phyloP scores from a whole-genome alignment of 2,113 vertebrate genomes.

The Isichthys henryi region DNA sequence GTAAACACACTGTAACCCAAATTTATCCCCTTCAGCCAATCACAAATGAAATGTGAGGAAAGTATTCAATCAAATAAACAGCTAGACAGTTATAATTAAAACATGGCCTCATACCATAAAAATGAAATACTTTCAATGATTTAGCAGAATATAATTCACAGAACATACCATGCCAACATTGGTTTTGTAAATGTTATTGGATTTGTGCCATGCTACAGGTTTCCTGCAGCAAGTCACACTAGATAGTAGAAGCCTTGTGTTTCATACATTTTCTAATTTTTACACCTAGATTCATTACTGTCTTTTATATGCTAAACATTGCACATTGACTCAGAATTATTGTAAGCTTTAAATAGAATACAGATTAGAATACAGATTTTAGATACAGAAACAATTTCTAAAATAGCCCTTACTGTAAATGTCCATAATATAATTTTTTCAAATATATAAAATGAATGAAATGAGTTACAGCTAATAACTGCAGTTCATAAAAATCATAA shows the following conservation, averaged over 20 bases:
- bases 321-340: slow-evolving; percentile 21
- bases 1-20: not conserved
- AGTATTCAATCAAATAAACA: not conserved
- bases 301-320: slow-evolving; percentile 16
- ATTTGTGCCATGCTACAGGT: not conserved
- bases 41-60: not conserved
- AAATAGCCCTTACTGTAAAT: slow-evolving; percentile 67
- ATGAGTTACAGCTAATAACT: not conserved
- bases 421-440: slow-evolving; percentile 34
- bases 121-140: not conserved
- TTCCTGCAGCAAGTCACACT: not conserved
- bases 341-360: slow-evolving; percentile 29
- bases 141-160: slow-evolving; percentile 12
- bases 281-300: slow-evolving; percentile 12
- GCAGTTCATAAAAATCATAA: not conserved
- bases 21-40: slow-evolving; percentile 2
- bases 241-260: slow-evolving; percentile 29
- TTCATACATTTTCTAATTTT: slow-evolving; percentile 31
- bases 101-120: slow-evolving; percentile 3
- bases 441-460: not conserved
- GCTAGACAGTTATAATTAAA: slow-evolving; percentile 3
- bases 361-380: slow-evolving; percentile 46
- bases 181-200: slow-evolving; percentile 3
- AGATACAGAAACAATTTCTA: slow-evolving; percentile 53
- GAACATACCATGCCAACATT: slow-evolving; percentile 10